These are phyloP conservation scores for Hoplias malabaricus DNA, from an alignment of 2,113 vertebrate genomes.

Conservation along the genomic window DNA sequence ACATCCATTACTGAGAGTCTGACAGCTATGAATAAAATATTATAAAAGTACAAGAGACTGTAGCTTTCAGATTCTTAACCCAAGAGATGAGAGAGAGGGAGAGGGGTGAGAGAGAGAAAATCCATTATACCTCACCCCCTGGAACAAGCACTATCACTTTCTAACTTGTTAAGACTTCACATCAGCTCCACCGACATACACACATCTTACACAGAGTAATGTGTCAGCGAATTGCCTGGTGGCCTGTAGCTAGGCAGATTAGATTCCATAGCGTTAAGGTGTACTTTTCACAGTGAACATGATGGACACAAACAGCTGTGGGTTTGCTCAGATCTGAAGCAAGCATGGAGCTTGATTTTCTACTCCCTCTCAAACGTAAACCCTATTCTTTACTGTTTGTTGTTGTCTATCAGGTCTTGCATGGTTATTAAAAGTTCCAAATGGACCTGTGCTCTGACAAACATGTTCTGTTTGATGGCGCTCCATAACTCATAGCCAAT, in stretches of 20 bases:
- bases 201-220: constrained; percentile 17
- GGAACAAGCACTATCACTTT: background rate
- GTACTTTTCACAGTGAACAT: too few relatives aligned
- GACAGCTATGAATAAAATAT: constrained; percentile 55
- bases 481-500: too few relatives aligned
- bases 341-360: too few relatives aligned
- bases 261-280: too few relatives aligned
- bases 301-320: too few relatives aligned
- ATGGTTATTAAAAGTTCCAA: too few relatives aligned
- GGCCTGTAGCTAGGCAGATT: constrained; percentile 34
- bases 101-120: constrained; percentile 24
- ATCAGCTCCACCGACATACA: constrained; percentile 25
- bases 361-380: too few relatives aligned
- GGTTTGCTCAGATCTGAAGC: too few relatives aligned
- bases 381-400: too few relatives aligned
- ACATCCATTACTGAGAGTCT: constrained; percentile 46
- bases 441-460: too few relatives aligned
- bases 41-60: constrained; percentile 25
- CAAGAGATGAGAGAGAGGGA: constrained; percentile 37
- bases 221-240: constrained; percentile 4
- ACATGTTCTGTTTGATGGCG: too few relatives aligned
- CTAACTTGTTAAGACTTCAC: background rate
- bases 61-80: constrained; percentile 31
- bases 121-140: background rate
- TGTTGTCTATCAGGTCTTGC: too few relatives aligned